These are phyloP conservation scores for Callosobruchus maculatus DNA, from an alignment of 2,888 invertebrate species.

Conservation along the genomic window DNA sequence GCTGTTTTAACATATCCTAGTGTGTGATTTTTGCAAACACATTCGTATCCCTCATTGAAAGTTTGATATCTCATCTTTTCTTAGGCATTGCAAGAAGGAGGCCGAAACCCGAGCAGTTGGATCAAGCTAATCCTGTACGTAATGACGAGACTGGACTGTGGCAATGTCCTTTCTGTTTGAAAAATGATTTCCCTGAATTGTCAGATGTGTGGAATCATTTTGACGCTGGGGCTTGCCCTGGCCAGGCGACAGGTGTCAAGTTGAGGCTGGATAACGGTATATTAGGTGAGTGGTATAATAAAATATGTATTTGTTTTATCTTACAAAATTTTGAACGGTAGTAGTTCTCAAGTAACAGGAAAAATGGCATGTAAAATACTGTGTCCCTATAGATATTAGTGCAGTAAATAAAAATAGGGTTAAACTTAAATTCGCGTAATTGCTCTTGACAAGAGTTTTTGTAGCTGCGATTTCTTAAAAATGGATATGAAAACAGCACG, in stretches of 20 bases:
- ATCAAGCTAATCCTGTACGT: slow-evolving; percentile 92
- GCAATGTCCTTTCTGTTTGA: slow-evolving; percentile 97
- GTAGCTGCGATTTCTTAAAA: too few species aligned
- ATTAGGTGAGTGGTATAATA: slow-evolving; percentile 68
- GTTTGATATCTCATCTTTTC: not conserved
- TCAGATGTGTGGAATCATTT: slow-evolving; percentile 99
- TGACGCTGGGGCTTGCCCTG: slow-evolving; percentile 93
- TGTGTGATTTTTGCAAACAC: slow-evolving; percentile 1
- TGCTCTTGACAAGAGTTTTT: too few species aligned
- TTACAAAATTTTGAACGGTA: too few species aligned
- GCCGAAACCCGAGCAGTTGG: slow-evolving; percentile 69
- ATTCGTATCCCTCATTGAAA: not conserved
- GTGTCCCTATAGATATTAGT: too few species aligned
- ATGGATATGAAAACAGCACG: too few species aligned
- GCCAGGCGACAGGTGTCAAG: slow-evolving; percentile 90
- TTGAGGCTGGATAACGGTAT: slow-evolving; percentile 83
- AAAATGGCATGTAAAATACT: too few species aligned
- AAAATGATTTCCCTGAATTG: slow-evolving; percentile 92
- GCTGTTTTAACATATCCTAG: slow-evolving; percentile 6
- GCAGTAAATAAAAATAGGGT: too few species aligned
- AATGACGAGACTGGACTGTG: slow-evolving; percentile 93
- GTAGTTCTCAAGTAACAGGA: too few species aligned
- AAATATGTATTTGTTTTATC: too few species aligned
- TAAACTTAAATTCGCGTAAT: too few species aligned
- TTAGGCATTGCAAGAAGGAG: slow-evolving; percentile 23